Conservation (phyloP, 2,888 invertebrate genomes). For the Eugnorisma glareosa region DNA sequence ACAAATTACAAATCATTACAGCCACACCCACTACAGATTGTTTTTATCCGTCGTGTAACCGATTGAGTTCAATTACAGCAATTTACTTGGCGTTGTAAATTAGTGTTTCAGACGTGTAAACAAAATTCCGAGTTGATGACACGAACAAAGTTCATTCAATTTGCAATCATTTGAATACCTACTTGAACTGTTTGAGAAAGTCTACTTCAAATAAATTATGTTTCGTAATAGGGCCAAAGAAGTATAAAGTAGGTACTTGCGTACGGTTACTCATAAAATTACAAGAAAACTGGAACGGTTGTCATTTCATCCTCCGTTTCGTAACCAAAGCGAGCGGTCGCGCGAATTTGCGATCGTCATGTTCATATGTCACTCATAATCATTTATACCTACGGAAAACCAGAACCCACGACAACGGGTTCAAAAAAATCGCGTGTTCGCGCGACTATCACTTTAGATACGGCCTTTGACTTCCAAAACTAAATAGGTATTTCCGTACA, state of each 20-base stretch:
- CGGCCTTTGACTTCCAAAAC: not conserved
- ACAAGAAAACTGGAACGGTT: not conserved
- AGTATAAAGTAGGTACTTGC: not conserved
- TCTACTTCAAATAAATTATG: not conserved
- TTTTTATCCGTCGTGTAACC: conserved; percentile 4
- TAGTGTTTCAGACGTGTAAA: conserved; percentile 8
- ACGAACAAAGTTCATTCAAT: not conserved
- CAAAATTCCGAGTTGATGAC: conserved; percentile 18
- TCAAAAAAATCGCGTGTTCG: not conserved
- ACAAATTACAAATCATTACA: not conserved
- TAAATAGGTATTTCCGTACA: not conserved
- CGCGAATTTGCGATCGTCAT: not conserved
- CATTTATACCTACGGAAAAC: too few species aligned
- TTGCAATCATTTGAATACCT: not conserved
- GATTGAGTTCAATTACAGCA: conserved; percentile 25
- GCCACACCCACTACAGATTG: not conserved
- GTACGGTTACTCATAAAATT: not conserved
- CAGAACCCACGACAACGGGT: too few species aligned
- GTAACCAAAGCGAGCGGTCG: not conserved
- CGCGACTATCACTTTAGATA: not conserved
- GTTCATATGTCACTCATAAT: not conserved
- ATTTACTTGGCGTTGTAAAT: conserved; percentile 3
- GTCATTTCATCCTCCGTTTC: not conserved
- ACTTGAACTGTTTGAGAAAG: not conserved
- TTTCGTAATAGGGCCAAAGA: not conserved